Evolutionary conservation across 2,113 vertebrate species (phyloP).

Genomic region (Cinclus cinclus): DNA sequence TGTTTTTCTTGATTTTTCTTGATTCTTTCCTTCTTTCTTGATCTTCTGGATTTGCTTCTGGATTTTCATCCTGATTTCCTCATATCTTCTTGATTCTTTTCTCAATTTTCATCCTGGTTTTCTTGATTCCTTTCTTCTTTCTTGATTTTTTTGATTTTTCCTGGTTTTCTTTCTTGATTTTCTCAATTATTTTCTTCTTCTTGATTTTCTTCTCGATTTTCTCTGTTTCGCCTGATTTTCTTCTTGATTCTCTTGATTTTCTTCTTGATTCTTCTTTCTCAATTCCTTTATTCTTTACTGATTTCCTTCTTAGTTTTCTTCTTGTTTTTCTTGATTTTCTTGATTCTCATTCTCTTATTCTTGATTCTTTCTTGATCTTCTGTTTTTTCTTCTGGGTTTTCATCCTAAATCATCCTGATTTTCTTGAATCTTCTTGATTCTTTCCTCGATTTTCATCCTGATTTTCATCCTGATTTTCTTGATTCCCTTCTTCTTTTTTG

Average conservation of each 20-base stretch:
- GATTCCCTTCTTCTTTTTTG: background rate
- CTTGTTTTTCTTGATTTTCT: background rate
- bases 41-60: background rate
- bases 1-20: background rate
- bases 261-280: background rate
- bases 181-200: background rate
- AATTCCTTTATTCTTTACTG: background rate
- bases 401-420: too few species aligned
- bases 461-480: background rate
- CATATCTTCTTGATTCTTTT: background rate
- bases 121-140: background rate
- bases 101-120: background rate
- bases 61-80: background rate
- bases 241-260: background rate
- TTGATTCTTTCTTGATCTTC: background rate
- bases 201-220: background rate
- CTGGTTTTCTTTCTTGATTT: background rate
- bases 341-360: background rate
- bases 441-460: background rate
- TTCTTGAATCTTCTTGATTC: background rate
- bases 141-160: background rate
- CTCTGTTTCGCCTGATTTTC: too few species aligned
- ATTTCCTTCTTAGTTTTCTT: background rate
- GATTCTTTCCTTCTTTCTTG: background rate
- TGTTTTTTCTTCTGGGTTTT: too few species aligned